phyloP scores from a whole-genome alignment of 2,888 invertebrate genomes.

The Frankliniella fusca region DNA sequence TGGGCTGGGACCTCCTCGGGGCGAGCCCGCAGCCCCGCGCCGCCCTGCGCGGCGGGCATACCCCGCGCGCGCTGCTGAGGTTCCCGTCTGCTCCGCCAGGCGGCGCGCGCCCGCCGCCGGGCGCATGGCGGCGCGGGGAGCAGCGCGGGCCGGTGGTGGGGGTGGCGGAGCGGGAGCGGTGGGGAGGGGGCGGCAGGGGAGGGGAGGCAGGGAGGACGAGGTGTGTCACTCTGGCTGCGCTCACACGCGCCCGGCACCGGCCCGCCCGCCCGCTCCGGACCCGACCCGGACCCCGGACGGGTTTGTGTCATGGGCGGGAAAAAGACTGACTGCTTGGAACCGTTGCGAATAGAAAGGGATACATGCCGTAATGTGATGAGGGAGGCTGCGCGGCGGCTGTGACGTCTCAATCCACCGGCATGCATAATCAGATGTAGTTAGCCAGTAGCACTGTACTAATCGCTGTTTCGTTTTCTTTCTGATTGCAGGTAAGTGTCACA shows the following conservation, averaged over 20 bases:
- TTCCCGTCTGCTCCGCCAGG: background rate
- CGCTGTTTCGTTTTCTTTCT: too few species aligned
- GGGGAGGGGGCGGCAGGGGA: background rate
- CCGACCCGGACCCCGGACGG: too few species aligned
- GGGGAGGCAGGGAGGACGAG: background rate
- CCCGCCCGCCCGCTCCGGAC: background rate
- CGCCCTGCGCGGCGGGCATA: background rate
- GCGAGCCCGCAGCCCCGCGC: background rate
- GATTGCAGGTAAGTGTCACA: too few species aligned
- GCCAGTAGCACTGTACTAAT: too few species aligned
- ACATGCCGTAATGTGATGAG: too few species aligned
- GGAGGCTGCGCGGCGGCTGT: too few species aligned
- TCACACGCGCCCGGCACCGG: background rate
- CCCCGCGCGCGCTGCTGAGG: background rate
- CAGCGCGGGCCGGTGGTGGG: background rate
- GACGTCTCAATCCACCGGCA: too few species aligned
- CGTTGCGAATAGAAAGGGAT: too few species aligned
- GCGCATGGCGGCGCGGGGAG: constrained; percentile 11
- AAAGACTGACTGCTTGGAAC: too few species aligned
- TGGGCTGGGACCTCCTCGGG: background rate
- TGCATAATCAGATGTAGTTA: too few species aligned
- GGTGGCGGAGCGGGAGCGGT: background rate
- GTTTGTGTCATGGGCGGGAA: too few species aligned
- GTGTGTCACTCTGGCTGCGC: constrained; percentile 14
- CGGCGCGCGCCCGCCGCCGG: background rate